Base-by-base conservation (phyloP, 92 coral and sea anemone genomes). In the Umimayanthus chanpuru region DNA sequence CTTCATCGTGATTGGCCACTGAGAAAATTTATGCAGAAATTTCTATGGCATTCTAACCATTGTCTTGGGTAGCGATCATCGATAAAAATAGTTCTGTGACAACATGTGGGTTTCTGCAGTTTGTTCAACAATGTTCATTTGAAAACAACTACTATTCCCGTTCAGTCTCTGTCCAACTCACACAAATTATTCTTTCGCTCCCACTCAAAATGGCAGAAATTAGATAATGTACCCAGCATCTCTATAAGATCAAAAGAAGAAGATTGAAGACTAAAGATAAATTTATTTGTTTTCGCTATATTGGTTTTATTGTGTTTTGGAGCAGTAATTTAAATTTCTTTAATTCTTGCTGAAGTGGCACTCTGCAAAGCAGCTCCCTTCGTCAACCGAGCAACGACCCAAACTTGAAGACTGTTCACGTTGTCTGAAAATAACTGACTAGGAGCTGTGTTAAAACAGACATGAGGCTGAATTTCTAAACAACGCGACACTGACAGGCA, bases 1-100 rank as follows among this genome's bases (percentile, higher is more conserved):
- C 71, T 80, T 61, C 73, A 77, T 20, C 55, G 61, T 80, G 80
- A 95, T 95, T 92, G 94, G 94, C n/a, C 61, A 21, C 66, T 25
- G 21, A 38, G 16, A 43, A 65, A 83, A 83, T 68, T 44, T 70
- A 71, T 83, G 77, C 66, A 16, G 43, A 41, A 38, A 83, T 70
- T 83, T 83, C 87, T 68, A 44, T 68, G 10, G 79, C 87, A 67
- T 83, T 83, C 87, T 83, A 3, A 6, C 87, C 87, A 41, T 83
- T 83, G 78, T 70, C 79, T 83, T 29, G 65, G 12, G 56, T 2
- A 83, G 87, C 5, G 23, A 5, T 83, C 87, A 83, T 83, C 87
- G 87, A 47, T 44, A 44, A 83, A 70, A 68, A 68, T 83, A 83
- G 64, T 26, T 11, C 76, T 9, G 55, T 82, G 87, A 83, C 87